Evolutionary conservation across 2,888 invertebrate genomes (phyloP).

Genomic region (Macropis europaea): DNA sequence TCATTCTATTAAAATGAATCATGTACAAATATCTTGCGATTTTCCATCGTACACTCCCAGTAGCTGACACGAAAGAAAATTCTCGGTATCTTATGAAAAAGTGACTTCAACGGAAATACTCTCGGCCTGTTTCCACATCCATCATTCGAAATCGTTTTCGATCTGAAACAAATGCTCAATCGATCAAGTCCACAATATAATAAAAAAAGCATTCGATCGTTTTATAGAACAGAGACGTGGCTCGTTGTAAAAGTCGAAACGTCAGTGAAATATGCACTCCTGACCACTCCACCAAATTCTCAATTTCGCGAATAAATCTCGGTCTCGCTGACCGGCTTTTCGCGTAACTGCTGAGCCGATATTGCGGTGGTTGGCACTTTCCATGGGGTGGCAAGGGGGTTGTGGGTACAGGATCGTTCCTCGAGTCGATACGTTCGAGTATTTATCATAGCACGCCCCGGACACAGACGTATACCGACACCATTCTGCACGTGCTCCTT

Average conservation of each 20-base stretch:
- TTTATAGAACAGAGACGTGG: background rate
- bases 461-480: background rate
- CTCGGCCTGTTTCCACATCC: no score
- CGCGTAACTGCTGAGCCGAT: slow-evolving; percentile 52
- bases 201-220: no score
- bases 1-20: no score
- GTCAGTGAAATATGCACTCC: slow-evolving; percentile 38
- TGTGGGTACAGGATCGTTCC: slow-evolving; percentile 24
- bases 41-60: no score
- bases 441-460: slow-evolving; percentile 40
- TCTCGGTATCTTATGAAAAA: no score
- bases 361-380: slow-evolving; percentile 58
- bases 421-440: slow-evolving; percentile 45
- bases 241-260: slow-evolving; percentile 23
- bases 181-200: no score
- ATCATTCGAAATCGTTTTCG: no score
- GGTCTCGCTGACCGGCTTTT: slow-evolving; percentile 56
- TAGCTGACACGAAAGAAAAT: no score
- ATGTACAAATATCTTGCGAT: no score
- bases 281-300: slow-evolving; percentile 45
- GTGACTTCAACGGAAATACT: no score
- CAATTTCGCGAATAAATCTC: slow-evolving; percentile 63
- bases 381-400: slow-evolving; percentile 8
- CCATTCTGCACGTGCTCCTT: slow-evolving; percentile 2
- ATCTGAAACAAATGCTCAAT: no score